Base-by-base conservation (phyloP, 2,113 vertebrate species). In the Hyperopisus bebe region DNA sequence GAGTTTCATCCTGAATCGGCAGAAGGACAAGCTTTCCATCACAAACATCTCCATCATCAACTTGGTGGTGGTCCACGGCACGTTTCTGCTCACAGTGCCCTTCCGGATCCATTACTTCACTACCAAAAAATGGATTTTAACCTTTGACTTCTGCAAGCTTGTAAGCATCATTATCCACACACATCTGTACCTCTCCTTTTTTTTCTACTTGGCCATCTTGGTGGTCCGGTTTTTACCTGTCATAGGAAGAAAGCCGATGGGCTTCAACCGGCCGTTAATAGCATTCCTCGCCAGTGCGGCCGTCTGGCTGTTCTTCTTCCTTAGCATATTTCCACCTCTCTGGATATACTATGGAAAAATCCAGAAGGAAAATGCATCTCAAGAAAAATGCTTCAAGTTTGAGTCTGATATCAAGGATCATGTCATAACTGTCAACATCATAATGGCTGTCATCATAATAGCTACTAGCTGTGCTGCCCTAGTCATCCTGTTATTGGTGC, bases 161-260 rank as follows among this genome's bases (percentile, higher is more conserved):
- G 95, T 97, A 91, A 99, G 98, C 0, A 92, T 95, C 15, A 97
- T 98, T 97, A 93, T 98, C 89, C 97, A 99, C 89, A 93, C 98
- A 62, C 98, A 99, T 93, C 97, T 98, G 96, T 97, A 98, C 92
- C 94, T 99, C 92, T 97, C 97, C 0, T 98, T 98, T 88, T 2
- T 97, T 0, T 96, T 99, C 93, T 99, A 98, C 0, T 89, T 97
- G 77, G 93, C 97, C 90, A 96, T 98, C 0, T 94, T 99, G 35
- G 91, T 95, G 86, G 95, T 94, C 15, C 96, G 97, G 17, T 96
- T 97, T 82, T 90, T 97, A 74, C 21, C 94, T 0, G 97, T 97
- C 93, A 97, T 97, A 91, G 92, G 94, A 15, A 94, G 91, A 92
- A 93, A 91, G 19, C 93, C 95, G 55, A 96, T 92, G 66, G 95